These are phyloP conservation scores for Drosophila bocki DNA, from an alignment of 1,140 invertebrate genomes.

Conservation along the genomic window DNA sequence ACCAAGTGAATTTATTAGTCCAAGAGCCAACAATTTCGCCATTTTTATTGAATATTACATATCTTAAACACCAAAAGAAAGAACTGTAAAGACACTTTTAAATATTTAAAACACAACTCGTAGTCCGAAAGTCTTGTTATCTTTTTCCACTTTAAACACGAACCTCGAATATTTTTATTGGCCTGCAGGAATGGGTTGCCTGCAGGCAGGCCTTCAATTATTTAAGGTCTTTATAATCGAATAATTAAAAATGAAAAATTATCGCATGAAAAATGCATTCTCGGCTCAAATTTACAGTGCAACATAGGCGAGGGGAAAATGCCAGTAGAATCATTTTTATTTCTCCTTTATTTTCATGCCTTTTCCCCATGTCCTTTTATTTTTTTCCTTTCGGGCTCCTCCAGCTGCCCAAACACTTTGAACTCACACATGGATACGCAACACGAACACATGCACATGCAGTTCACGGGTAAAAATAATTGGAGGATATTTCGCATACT, in stretches of 20 bases:
- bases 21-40: neutral
- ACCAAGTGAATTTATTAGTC: neutral
- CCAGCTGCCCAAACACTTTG: conserved; percentile 65
- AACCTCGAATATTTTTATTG: conserved; percentile 27
- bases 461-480: conserved; percentile 69
- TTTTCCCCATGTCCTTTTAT: conserved; percentile 11
- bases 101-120: neutral
- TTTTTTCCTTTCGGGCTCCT: neutral
- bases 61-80: neutral
- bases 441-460: conserved; percentile 19
- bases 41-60: neutral
- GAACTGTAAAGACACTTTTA: neutral
- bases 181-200: conserved; percentile 28
- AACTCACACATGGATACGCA: conserved; percentile 56
- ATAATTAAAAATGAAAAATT: conserved; percentile 83
- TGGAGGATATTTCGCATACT: conserved; percentile 77
- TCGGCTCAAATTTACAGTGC: conserved; percentile 68
- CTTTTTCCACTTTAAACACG: conserved; percentile 1
- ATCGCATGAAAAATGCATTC: conserved; percentile 81
- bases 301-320: conserved; percentile 12
- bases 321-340: conserved; percentile 42
- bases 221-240: conserved; percentile 81
- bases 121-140: conserved; percentile 1
- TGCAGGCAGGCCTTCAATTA: conserved; percentile 65
- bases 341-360: conserved; percentile 38